Evolutionary conservation across 2,797 vertebrate species (phyloP), one percentile per base, ranked within the genome.

Genomic region (Mus spretus): DNA sequence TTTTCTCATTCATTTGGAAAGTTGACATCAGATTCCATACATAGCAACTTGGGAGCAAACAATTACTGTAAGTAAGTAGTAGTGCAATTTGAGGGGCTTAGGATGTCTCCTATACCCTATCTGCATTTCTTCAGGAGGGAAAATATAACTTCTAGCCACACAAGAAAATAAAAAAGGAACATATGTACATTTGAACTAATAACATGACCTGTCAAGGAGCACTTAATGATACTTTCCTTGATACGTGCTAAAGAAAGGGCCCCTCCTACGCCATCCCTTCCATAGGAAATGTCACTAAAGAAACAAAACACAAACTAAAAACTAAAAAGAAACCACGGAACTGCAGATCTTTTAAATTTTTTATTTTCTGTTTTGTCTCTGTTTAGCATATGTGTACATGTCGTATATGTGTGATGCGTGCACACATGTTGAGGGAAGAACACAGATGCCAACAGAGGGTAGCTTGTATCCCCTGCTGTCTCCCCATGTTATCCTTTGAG

Each of bases 271-370:
- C 47, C 63, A 44, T 67, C 8, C 19, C 59, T 95, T 97, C 87
- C 50, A 24, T n/a, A 88, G 65, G 9, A 93, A 74, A 20, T 78
- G 95, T 92, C 74, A 91, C 44, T 22, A 72, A 37, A 37, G 70
- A 72, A 72, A 77, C 74, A 47, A 47, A 47, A 77, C 26, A 26
- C 47, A 77, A 82, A 82, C 47, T 40, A n/a, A 84, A 59, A 93
- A 92, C 85, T 28, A 61, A 81, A 92, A 40, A 53, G 63, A 93
- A 96, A 61, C 75, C 93, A 93, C 94, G 95, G 93, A 97, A 91
- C 87, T 20, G 2, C 19, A 70, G 9, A n/a, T 83, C 12, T 63
- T 40, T 83, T 26, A 31, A 47, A 77, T 17, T 19, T 78, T 78
- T 78, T 17, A 31, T 50, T 78, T 78, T 26, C 44, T 50, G 50